A percentile compares a stretch with the other conserved stretches of the same genome.
Conservation (phyloP, 2,113 vertebrate genomes). For the Apaloderma vittatum region DNA sequence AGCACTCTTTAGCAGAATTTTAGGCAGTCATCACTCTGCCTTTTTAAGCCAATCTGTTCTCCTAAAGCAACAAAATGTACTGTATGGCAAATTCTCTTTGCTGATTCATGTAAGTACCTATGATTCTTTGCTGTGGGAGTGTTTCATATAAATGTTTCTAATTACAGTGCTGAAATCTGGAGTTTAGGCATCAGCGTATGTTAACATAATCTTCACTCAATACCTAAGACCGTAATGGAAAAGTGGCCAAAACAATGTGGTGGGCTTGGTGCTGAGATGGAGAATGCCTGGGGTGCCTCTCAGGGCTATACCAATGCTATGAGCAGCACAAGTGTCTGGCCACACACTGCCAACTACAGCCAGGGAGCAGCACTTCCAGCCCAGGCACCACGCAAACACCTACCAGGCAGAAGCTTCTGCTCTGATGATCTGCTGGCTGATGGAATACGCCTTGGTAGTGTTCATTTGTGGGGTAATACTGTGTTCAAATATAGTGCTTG, state of each 20-base stretch:
- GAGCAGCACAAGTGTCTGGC: neutral
- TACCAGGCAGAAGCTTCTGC: neutral
- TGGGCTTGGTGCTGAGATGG: neutral
- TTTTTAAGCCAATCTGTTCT: neutral
- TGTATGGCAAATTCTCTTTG: neutral
- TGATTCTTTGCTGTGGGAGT: neutral
- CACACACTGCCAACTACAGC: neutral
- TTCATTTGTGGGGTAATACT: neutral
- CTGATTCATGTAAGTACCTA: neutral
- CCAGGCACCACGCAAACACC: neutral
- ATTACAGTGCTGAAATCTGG: neutral
- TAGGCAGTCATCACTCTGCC: neutral
- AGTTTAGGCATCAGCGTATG: neutral
- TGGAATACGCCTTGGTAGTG: neutral
- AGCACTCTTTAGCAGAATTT: neutral
- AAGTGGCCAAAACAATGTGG: neutral
- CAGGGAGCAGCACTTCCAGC: rapidly evolving
- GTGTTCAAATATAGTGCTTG: neutral
- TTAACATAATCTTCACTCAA: neutral
- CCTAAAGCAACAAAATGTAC: neutral
- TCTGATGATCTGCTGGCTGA: neutral
- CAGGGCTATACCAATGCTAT: neutral
- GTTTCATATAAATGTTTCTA: neutral
- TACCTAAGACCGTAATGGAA: neutral
- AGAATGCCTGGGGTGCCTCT: neutral